A percentile compares a stretch with the other conserved stretches of the same genome.
Conservation (phyloP, 2,797 vertebrate genomes). For the Tadarida brasiliensis region DNA sequence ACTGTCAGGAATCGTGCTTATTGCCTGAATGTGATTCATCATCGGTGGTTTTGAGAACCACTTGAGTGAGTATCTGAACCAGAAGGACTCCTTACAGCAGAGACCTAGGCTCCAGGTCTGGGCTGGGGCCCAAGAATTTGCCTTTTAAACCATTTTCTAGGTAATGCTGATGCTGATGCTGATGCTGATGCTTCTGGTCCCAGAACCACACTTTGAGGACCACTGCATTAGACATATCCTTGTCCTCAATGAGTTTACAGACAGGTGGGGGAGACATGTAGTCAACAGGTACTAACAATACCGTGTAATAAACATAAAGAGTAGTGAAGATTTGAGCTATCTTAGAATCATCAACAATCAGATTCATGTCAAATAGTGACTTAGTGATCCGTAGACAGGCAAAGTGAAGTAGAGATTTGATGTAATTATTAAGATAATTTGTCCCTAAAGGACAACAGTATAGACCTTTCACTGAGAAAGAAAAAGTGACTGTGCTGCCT, state of each 20-base stretch:
- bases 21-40: not conserved
- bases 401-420: conserved; percentile 42
- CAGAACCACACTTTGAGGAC: not conserved
- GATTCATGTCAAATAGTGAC: not conserved
- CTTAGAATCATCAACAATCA: not conserved
- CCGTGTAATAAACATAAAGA: not conserved
- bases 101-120: not conserved
- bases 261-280: not conserved
- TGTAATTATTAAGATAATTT: conserved; percentile 3
- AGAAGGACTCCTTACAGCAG: not conserved
- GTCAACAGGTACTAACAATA: not conserved
- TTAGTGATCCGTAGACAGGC: not conserved
- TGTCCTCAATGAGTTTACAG: not conserved
- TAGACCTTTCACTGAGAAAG: not conserved
- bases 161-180: no score
- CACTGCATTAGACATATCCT: not conserved
- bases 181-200: not conserved
- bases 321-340: not conserved
- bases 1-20: not conserved
- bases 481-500: not conserved
- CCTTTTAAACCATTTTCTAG: not conserved
- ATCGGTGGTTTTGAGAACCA: not conserved
- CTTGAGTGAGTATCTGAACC: not conserved
- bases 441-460: not conserved
- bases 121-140: not conserved